Evolutionary conservation across 2,888 invertebrate genomes (phyloP).

Genomic region (Thysanoteuthis rhombus): DNA sequence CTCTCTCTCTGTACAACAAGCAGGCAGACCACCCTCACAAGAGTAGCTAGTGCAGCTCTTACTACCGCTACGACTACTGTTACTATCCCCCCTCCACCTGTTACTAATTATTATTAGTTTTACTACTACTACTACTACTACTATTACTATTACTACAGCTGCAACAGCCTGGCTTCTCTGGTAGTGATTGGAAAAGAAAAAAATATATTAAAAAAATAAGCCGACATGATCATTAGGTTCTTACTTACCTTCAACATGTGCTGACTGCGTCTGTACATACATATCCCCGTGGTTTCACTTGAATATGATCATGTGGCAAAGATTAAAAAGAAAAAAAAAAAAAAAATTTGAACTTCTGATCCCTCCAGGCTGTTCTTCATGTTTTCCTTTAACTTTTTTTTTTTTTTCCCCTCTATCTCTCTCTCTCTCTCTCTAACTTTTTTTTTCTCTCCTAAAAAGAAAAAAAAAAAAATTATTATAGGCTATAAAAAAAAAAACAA

Average conservation of each 20-base stretch:
- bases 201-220: not conserved
- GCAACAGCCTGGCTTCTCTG: not conserved
- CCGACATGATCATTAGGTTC: not conserved
- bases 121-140: not conserved
- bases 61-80: not conserved
- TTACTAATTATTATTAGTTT: not conserved
- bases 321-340: not conserved
- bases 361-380: not conserved
- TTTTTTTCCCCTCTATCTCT: not conserved
- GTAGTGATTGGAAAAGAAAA: not conserved
- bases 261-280: conserved; percentile 31
- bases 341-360: not conserved
- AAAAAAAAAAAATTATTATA: not conserved
- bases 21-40: not conserved
- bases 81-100: not conserved
- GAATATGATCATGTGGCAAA: not conserved
- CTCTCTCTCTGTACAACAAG: conserved; percentile 1
- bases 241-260: not conserved
- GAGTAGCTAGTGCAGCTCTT: not conserved
- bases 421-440: not conserved
- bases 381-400: not conserved
- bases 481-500: too few relatives aligned
- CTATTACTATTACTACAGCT: not conserved
- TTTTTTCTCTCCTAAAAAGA: not conserved
- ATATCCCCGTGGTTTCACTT: conserved; percentile 21